Conservation (phyloP, 2,797 vertebrate species). For the Poeciliopsis gracilis region DNA sequence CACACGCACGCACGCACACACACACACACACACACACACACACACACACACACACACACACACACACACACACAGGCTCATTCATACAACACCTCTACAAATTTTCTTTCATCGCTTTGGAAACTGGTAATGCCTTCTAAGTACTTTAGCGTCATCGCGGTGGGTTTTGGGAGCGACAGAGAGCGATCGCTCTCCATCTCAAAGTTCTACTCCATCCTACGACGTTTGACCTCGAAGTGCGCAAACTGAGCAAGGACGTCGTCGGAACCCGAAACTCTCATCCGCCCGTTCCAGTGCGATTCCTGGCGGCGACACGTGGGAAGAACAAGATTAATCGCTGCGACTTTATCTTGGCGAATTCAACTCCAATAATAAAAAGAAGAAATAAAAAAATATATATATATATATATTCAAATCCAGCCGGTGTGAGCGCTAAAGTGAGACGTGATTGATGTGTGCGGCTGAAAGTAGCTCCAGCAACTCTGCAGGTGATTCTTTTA, state of each 20-base stretch:
- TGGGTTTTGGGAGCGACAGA: constrained; percentile 23
- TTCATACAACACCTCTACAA: too few species aligned
- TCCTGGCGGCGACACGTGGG: constrained; percentile 68
- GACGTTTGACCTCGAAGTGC: constrained; percentile 51
- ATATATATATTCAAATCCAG: constrained; percentile 51
- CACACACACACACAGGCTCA: too few species aligned
- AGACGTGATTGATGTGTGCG: constrained; percentile 72
- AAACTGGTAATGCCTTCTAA: constrained; percentile 27
- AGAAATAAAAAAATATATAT: constrained; percentile 64
- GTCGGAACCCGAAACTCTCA: constrained; percentile 62
- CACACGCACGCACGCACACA: too few species aligned
- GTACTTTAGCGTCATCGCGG: constrained; percentile 29
- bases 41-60: too few species aligned
- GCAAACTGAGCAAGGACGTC: constrained; percentile 68
- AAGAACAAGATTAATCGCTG: constrained; percentile 73
- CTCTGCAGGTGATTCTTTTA: constrained; percentile 81
- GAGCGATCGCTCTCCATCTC: constrained; percentile 70
- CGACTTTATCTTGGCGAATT: constrained; percentile 81
- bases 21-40: too few species aligned
- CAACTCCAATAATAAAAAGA: constrained; percentile 70
- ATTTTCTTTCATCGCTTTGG: constrained; percentile 38
- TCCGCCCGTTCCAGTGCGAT: constrained; percentile 64
- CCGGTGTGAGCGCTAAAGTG: constrained; percentile 58
- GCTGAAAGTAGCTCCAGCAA: constrained; percentile 65
- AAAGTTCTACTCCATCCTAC: constrained; percentile 59